Evolutionary conservation across 2,888 invertebrate genomes (phyloP), one percentile per base, ranked within the genome.

Genomic region (Lithophane leautieri): DNA sequence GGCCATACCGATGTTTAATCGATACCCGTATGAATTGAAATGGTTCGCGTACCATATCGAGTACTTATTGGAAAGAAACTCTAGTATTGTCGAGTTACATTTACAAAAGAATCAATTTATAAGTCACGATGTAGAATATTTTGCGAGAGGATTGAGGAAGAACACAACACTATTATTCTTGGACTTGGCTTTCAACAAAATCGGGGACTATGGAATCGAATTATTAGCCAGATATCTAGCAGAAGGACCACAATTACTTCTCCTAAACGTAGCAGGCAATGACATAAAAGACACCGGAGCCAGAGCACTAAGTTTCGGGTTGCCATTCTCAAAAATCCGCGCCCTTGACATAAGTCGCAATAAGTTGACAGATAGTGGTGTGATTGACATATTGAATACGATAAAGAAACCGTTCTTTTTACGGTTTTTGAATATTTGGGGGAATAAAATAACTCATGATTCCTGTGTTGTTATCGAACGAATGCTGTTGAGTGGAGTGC

Each of bases 101-200:
- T 90, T 97, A 42, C 97, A 97, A 89, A 97, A 97, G 86, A 97
- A 97, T 82, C 93, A 96, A 87, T 97, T 97, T 54, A 95, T 96
- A 22, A 97, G 97, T 0, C 97, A 97, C 76, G 97, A 97, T 85
- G 92, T 97, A 60, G 97, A 97, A 82, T 95, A 95, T 74, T 92
- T 97, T 76, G 89, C 96, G 8, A 89, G 95, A 63, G 97, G 97
- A 11, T 92, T 97, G 65, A 89, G 92, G 22, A 84, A 87, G 1
- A 97, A 97, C 86, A 92, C 89, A 2, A 95, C 97, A 0, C 88
- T 98, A n/a, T 83, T 96, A 28, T 94, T 97, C 71, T 90, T 98
- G 47, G 97, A 98, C 92, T 90, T 98, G 19, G 97, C 96, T 0
- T 97, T 94, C 75, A 98, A 98, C 83, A 95, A 93, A 80, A 97